Base-by-base conservation (phyloP, 2,113 vertebrate genomes). In the Upupa epops region DNA sequence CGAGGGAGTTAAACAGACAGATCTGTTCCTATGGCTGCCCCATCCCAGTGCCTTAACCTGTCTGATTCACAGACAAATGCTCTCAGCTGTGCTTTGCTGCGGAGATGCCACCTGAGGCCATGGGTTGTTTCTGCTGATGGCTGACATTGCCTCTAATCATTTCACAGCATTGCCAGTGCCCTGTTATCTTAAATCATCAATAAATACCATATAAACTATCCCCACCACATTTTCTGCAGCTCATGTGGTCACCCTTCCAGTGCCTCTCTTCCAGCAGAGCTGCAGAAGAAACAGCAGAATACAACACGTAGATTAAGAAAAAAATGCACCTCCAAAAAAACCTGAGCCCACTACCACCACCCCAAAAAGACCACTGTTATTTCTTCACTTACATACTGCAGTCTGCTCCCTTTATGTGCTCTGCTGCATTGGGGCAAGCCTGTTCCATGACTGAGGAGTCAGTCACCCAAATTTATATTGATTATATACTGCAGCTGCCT, bases 11-110 rank as follows among this genome's bases (percentile, higher is more conserved):
- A 20, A 86, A 42, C 52, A 77, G 31, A 54, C 37, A 70, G 17
- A 51, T 6, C 25, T 17, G 25, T 3, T 77, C 51, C 51, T 29
- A 13, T 0, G 1, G 9, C n/a, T 32, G 13, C 45, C 74, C 48
- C 48, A n/a, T 15, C 18, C 31, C 46, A 31, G 20, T 4, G 7
- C 7, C 48, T 36, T 49, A 45, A 36, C 0, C 6, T 45, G 37
- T 15, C 4, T 54, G 72, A 22, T 15, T 54, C 22, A 40, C 34
- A 26, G 65, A 37, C 21, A 21, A 54, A 46, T 0, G 1, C 29
- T n/a, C 51, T 6, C 0, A 4, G 49, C 80, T 36, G 21, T 4
- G 40, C 37, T 64, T 59, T 64, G 61, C 52, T 55, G 61, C 1
- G 3, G 46, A 69, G 56, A 9, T 42, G 49, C 11, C 48, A 31